Conservation (phyloP, 2,888 invertebrate genomes). For the Phragmatobia fuliginosa region DNA sequence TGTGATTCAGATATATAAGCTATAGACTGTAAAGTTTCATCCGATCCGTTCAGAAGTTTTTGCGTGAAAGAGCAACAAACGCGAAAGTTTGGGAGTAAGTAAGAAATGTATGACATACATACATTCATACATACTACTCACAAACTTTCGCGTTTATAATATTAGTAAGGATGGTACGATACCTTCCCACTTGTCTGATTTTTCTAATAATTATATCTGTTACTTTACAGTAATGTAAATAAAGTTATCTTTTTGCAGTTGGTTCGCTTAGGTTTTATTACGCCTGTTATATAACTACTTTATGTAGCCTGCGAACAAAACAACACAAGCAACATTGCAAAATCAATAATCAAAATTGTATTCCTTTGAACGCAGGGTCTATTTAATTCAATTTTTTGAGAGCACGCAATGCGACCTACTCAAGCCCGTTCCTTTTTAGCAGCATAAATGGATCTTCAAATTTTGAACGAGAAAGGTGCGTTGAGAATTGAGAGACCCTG, state of each 20-base stretch:
- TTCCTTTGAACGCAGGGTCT: constrained; percentile 36
- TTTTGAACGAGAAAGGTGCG: constrained; percentile 10
- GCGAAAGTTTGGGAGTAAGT: too few relatives aligned
- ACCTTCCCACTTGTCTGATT: too few relatives aligned
- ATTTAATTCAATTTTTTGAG: constrained; percentile 39
- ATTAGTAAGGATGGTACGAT: too few relatives aligned
- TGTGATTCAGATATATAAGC: too few relatives aligned
- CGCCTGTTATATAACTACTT: too few relatives aligned
- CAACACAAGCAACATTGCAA: constrained; percentile 8
- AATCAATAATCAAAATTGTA: constrained; percentile 40
- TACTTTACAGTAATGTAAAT: not conserved
- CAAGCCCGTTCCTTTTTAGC: constrained; percentile 17
- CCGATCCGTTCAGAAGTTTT: too few relatives aligned
- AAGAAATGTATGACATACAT: too few relatives aligned
- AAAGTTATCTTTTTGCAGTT: not conserved
- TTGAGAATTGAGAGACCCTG: constrained; percentile 5
- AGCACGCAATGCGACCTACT: constrained; percentile 16
- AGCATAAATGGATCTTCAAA: constrained; percentile 32
- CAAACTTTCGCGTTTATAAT: too few relatives aligned
- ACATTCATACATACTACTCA: too few relatives aligned
- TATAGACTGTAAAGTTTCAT: too few relatives aligned
- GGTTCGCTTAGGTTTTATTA: not conserved
- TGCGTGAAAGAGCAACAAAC: too few relatives aligned
- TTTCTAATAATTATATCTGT: not conserved
- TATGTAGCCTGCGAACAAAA: not conserved